Evolutionary conservation across 2,797 vertebrate genomes (phyloP), one percentile per base, ranked within the genome.

Genomic region (Lemur catta): DNA sequence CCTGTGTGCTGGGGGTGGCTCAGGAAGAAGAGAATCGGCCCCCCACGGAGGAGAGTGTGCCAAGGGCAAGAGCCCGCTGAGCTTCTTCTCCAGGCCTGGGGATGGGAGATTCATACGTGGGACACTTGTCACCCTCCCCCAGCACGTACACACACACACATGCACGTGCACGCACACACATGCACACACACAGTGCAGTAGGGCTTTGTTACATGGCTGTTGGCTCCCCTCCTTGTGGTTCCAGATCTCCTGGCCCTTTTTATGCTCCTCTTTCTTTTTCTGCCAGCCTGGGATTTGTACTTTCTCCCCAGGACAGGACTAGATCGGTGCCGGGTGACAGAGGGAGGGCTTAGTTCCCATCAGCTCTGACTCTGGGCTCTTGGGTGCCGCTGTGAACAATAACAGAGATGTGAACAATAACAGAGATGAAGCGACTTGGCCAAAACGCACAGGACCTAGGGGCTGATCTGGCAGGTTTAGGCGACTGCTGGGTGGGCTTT

Each of bases 371-470:
- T 67, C 6, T 30, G 0, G 20, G 33, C 90, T 76, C 52, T 75
- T 50, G 90, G 82, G 17, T n/a, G 50, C 43, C 28, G 1, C 75
- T 9, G 15, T 38, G 82, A 96, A 78, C 50, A 52, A 22, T 30
- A 82, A 33, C 38, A 38, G 38, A 38, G 4, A 38, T 38, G 14
- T 38, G 82, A 96, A 78, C 50, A 52, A 22, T 30, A 82, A 33
- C 57, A 38, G 63, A 81, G 41, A 43, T 41, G 43, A 76, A 96
- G 52, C 33, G 15, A 14, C 0, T 6, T 59, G 0, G 84, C 79
- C 57, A 18, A 35, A 33, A 0, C 0, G 15, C 65, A 35, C 0
- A 0, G 52, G 52, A 20, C 33, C 0, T 1, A 61, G 48, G 72
- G 67, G 13, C 50, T 33, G 38, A 55, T 30, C 41, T 43, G 89